phyloP scores from a whole-genome alignment of 2,113 vertebrate genomes.

The Rhadina sibilatrix region DNA sequence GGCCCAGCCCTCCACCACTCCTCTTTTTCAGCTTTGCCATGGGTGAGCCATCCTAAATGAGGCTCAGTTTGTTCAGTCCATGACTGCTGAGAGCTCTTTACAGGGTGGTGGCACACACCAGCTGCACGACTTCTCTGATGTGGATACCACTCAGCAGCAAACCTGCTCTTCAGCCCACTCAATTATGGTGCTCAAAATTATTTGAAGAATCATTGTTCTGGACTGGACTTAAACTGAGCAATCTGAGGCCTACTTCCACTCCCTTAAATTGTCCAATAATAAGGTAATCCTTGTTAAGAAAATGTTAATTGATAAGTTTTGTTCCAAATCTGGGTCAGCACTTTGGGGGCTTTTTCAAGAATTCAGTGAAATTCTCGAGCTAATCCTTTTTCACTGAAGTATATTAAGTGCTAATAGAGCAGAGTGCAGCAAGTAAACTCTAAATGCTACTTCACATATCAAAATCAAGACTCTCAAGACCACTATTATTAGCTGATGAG shows the following conservation, averaged over 20 bases:
- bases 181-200: neutral
- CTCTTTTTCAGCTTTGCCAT: neutral
- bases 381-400: neutral
- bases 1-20: neutral
- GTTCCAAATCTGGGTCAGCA: neutral
- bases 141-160: neutral
- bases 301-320: neutral
- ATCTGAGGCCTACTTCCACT: neutral
- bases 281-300: neutral
- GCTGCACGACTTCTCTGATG: neutral
- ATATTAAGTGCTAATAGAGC: neutral
- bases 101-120: neutral
- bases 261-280: neutral
- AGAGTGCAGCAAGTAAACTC: neutral
- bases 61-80: neutral
- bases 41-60: neutral
- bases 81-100: neutral
- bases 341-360: neutral
- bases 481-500: neutral
- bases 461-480: neutral
- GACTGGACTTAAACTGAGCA: neutral
- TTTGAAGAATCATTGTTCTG: neutral
- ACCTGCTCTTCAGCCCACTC: neutral
- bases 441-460: neutral
- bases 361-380: neutral